Base-by-base conservation (phyloP, 2,113 vertebrate species). In the Progne subis region DNA sequence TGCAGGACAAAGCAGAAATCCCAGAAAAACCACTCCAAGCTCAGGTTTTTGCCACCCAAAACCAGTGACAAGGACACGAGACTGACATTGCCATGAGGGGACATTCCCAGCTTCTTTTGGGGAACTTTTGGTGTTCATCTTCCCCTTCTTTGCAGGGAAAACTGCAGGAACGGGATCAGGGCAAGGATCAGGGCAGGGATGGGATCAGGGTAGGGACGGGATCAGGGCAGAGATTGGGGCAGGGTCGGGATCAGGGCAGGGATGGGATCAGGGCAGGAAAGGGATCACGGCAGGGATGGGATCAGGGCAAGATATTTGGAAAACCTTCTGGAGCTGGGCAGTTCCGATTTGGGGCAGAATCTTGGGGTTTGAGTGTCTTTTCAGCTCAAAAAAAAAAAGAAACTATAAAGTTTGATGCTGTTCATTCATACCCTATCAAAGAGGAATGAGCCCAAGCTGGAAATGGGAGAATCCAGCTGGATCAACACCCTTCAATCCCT, bases 1-100 rank as follows among this genome's bases (percentile, higher is more conserved):
- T 97, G 98, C 98, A 95, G 97, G 98, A 98, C 96, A 98, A 97
- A 96, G 96, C 98, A 96, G 96, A 92, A 97, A 95, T 97, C 90
- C 97, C 98, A 96, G 97, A 97, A 88, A 97, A 97, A 97, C 98
- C 97, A 93, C 97, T 97, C 97, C 98, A 96, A 97, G 96, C 98
- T 98, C 97, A 98, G 98, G 98, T 75, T 28, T 75, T 75, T 97
- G 97, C 98, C 97, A 26, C 95, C 98, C 97, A 97, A 77, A 96
- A 84, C 74, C 79, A 95, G 92, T 21, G 95, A 97, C 63, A 96
- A 97, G 93, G 97, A 97, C 95, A 97, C 83, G 80, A 91, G 92
- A 82, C 69, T 95, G 95, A 94, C 96, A 5, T 76, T 97, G 80
- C 96, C 97, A 97, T 10, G 77, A 59, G 91, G 92, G 83, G 82